phyloP scores from a whole-genome alignment of 2,113 vertebrate genomes.

The Tupaia tana region DNA sequence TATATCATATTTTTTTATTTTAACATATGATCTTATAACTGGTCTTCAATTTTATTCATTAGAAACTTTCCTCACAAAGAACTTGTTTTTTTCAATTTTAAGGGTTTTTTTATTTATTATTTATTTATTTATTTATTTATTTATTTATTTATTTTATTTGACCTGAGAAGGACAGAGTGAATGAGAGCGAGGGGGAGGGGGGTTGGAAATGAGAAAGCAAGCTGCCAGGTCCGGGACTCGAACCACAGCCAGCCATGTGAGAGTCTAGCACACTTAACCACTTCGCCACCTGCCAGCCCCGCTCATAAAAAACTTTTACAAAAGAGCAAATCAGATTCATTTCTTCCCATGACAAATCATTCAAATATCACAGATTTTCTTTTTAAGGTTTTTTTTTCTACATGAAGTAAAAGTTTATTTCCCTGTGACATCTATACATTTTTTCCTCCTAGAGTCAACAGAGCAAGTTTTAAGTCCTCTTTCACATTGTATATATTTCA shows the following conservation, averaged over 20 bases:
- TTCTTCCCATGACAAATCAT: neutral
- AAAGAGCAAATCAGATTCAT: neutral
- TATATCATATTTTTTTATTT: neutral
- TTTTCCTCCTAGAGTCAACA: neutral
- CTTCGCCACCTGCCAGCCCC: too few species aligned
- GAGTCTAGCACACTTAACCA: too few species aligned
- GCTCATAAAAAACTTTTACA: neutral
- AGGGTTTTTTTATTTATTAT: too few species aligned
- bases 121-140: too few species aligned
- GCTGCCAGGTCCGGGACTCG: too few species aligned
- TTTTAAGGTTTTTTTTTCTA: neutral
- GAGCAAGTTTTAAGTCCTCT: neutral
- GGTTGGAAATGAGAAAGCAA: too few species aligned
- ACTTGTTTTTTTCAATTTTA: neutral
- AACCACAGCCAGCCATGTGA: too few species aligned
- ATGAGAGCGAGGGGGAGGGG: too few species aligned
- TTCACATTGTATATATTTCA: neutral
- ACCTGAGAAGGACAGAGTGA: too few species aligned
- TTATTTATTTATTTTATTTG: too few species aligned
- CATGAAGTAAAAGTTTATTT: neutral
- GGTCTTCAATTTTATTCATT: neutral
- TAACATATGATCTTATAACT: neutral
- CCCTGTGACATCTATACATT: neutral
- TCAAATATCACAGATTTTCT: neutral
- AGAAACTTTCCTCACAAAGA: neutral